These are phyloP conservation scores for Knipowitschia caucasica DNA, from an alignment of 2,797 vertebrate genomes.

Conservation along the genomic window DNA sequence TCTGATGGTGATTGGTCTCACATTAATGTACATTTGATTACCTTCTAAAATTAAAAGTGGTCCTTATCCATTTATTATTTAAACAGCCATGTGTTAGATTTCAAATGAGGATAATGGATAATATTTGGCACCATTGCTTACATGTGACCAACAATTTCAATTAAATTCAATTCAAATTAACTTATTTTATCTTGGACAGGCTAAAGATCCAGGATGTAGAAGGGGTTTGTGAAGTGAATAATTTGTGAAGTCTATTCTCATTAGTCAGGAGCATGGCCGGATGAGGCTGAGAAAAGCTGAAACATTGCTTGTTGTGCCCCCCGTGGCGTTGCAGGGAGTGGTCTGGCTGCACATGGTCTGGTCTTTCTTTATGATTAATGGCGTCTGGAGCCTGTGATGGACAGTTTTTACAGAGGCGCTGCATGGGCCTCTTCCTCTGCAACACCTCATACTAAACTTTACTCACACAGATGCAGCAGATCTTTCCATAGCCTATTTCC, in stretches of 20 bases:
- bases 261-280: background rate
- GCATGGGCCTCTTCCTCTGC: slow-evolving; percentile 15
- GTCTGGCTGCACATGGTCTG: slow-evolving; percentile 5
- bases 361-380: slow-evolving; percentile 52
- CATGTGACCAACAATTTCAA: background rate
- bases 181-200: no score
- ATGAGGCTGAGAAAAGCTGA: slow-evolving; percentile 11
- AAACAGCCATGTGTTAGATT: no score
- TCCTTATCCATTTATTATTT: no score
- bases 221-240: no score
- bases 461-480: background rate
- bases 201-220: no score
- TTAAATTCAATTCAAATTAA: no score
- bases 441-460: slow-evolving; percentile 8
- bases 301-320: slow-evolving; percentile 28
- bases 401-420: slow-evolving; percentile 47
- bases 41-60: no score
- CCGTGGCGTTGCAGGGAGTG: slow-evolving; percentile 15
- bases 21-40: no score
- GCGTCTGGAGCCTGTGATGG: slow-evolving; percentile 43
- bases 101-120: no score
- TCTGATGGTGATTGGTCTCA: no score
- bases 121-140: background rate
- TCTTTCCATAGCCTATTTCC: background rate
- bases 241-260: background rate